These are phyloP conservation scores for Macrosteles quadrilineatus DNA, from an alignment of 1,140 invertebrate genomes.

Conservation along the genomic window DNA sequence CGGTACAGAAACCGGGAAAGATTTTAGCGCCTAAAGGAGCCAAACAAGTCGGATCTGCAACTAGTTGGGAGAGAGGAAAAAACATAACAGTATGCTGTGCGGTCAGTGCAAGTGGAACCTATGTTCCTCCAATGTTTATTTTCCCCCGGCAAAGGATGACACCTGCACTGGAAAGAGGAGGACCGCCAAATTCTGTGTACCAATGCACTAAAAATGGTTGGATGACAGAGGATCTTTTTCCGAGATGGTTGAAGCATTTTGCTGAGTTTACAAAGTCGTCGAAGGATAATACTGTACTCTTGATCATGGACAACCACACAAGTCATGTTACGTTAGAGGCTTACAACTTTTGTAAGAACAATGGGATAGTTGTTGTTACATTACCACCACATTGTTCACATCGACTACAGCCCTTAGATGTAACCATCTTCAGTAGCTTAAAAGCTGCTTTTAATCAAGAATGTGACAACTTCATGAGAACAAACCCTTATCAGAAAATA, in stretches of 20 bases:
- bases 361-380: constrained; percentile 47
- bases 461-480: constrained; percentile 44
- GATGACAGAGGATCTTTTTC: constrained; percentile 45
- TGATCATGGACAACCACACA: constrained; percentile 48
- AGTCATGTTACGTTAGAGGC: constrained; percentile 44
- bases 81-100: constrained; percentile 42
- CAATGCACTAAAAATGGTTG: constrained; percentile 46
- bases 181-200: constrained; percentile 44
- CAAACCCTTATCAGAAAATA: constrained; percentile 42
- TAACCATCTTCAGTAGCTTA: constrained; percentile 47
- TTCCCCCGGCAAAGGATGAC: constrained; percentile 43
- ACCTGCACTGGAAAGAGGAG: constrained; percentile 41
- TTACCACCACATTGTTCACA: constrained; percentile 49
- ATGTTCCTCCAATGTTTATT: constrained; percentile 51
- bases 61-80: constrained; percentile 44
- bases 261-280: constrained; percentile 9
- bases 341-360: constrained; percentile 44
- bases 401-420: constrained; percentile 48
- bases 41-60: constrained; percentile 37
- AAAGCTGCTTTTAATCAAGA: constrained; percentile 50
- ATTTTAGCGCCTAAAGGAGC: constrained; percentile 30
- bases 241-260: constrained; percentile 45
- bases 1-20: constrained; percentile 45
- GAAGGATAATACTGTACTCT: constrained; percentile 33
- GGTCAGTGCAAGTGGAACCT: constrained; percentile 44